A percentile compares a stretch with the other conserved stretches of the same genome.
Evolutionary conservation across 2,113 vertebrate species (phyloP).

Genomic region (Puffinus mauretanicus): DNA sequence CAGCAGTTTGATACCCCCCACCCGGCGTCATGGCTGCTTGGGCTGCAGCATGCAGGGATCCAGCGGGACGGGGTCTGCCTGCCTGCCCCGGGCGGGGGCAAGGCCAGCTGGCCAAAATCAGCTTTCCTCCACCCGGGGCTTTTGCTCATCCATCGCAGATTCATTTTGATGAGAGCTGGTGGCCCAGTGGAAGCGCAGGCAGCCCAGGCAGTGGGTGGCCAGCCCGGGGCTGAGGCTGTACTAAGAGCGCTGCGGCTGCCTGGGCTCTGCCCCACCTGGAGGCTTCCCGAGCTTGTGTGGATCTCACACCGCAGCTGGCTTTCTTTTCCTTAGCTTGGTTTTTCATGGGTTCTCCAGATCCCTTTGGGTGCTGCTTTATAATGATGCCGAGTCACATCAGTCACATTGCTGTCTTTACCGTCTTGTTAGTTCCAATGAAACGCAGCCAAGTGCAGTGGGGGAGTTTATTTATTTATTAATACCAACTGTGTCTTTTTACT

Average conservation of each 20-base stretch:
- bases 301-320: background rate
- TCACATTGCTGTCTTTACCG: background rate
- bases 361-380: background rate
- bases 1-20: background rate
- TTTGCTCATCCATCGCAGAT: background rate
- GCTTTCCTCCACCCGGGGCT: background rate
- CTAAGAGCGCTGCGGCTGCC: background rate
- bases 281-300: background rate
- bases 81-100: background rate
- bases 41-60: background rate
- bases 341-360: background rate
- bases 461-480: background rate
- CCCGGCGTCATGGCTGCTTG: accelerated
- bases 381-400: background rate
- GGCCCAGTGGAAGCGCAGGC: background rate
- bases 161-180: background rate
- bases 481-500: background rate
- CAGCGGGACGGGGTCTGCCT: background rate
- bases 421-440: background rate
- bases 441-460: background rate
- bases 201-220: background rate
- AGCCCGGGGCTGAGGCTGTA: background rate
- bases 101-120: background rate
- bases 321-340: background rate
- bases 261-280: background rate